Evolutionary conservation across 2,888 invertebrate genomes (phyloP), one percentile per base, ranked within the genome.

Genomic region (Linnaemya tessellans): DNA sequence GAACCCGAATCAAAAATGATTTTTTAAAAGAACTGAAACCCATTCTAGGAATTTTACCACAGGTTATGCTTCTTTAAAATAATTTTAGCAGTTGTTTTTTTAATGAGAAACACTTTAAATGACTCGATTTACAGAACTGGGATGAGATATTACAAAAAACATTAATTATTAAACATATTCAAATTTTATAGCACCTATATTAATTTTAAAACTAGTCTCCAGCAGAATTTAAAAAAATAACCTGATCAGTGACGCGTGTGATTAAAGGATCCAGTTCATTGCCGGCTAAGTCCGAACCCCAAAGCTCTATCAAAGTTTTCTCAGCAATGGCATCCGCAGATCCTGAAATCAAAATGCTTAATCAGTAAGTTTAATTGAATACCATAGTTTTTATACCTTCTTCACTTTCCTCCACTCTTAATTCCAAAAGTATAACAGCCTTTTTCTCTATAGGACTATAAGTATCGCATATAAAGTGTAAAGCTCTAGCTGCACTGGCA

Each of bases 401-500:
- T 25, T 38, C n/a, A 56, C 58, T 43, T 9, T 22, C 10, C 9
- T 86, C 88, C 62, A 86, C 89, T 62, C 41, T 92, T 74, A 92
- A 84, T 1, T 93, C 93, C 15, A 94, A 88, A 87, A 93, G 93
- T 58, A 93, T 93, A 22, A 93, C 89, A 8, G 92, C 92, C 79
- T 91, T 90, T 22, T 89, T 84, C 0, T 92, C 91, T 22, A 93
- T 88, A 11, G 95, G 94, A 77, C 90, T 93, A 60, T 92, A 86
- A 38, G 93, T 93, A 88, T 95, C 95, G 87, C 94, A 95, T 86
- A 95, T 93, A 78, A 92, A 90, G 87, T 95, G 95, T 86, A 95
- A 93, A 3, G 94, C 94, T 88, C 92, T 93, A 1, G 92, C 92
- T 3, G 90, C 88, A 67, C 87, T 82, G 0, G 89, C 87, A 1